Evolutionary conservation across 2,113 vertebrate species (phyloP), one percentile per base, ranked within the genome.

Genomic region (Nothocercus julius): DNA sequence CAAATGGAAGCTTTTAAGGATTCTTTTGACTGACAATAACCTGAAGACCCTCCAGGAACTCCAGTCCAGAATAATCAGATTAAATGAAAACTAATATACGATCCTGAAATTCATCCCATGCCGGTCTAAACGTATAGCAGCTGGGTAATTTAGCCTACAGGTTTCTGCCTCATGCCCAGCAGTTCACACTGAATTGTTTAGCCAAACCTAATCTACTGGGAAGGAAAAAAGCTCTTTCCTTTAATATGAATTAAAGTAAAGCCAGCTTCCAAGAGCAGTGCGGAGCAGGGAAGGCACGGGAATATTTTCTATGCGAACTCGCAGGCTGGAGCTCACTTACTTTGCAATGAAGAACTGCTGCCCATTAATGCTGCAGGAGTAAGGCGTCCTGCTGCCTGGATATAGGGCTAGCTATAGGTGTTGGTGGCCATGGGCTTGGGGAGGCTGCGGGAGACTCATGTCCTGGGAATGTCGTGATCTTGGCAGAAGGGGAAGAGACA

Each of bases 11-110:
- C 95, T 95, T 92, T 97, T 91, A 96, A 94, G 84, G 88, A 88
- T 78, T 68, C 88, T 89, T 95, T 96, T 96, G 95, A 96, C 87
- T 97, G 95, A 97, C 96, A 95, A 95, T 88, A 96, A 97, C 96
- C 93, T 92, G 96, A 90, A 95, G 96, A 97, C 91, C 95, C 94
- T 97, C 95, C 95, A 96, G 95, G 96, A 97, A 96, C 92, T 88
- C 32, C 96, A 95, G 93, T 61, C 77, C 80, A 85, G 95, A 96
- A 94, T 97, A 97, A 97, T 97, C 95, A 95, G 95, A 97, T 97
- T 97, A 97, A 97, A 96, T 64, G 94, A 94, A 97, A 97, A 93
- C 85, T 79, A 97, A 97, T 96, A 91, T 76, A 95, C 7, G 83
- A 79, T 76, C 42, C 88, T 95, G 92, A 95, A 97, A 96, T 96